Conservation (phyloP, 35 echinoderm and acorn worm genomes). For the Amphiura filiformis region DNA sequence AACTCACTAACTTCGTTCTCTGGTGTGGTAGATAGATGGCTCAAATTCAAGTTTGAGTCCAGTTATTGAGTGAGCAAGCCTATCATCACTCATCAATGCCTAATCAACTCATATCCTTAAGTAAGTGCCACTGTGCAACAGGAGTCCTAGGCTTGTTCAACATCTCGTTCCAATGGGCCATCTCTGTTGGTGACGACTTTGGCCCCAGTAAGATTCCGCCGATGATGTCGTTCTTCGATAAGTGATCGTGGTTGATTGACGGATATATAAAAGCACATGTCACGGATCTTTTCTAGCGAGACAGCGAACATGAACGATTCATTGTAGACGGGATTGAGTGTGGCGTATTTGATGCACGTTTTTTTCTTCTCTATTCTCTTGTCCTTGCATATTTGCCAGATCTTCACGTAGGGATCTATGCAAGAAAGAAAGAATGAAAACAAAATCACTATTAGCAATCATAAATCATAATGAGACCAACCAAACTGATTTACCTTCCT, state of each 20-base stretch:
- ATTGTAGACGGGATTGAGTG: slow-evolving; percentile 93
- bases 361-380: slow-evolving; percentile 97
- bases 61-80: too few species aligned
- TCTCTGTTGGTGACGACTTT: slow-evolving; percentile 65
- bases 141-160: slow-evolving; percentile 86
- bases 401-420: slow-evolving; percentile 95
- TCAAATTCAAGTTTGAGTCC: too few species aligned
- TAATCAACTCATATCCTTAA: slow-evolving; percentile 97
- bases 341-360: slow-evolving; percentile 84
- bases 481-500: too few species aligned
- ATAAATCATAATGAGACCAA: not conserved
- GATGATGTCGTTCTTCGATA: slow-evolving; percentile 88
- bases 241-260: slow-evolving; percentile 83
- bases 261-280: slow-evolving; percentile 85
- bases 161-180: slow-evolving; percentile 94
- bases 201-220: slow-evolving; percentile 86
- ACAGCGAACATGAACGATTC: slow-evolving; percentile 91
- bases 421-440: not conserved
- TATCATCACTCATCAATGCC: too few species aligned
- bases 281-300: slow-evolving; percentile 76
- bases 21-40: too few species aligned
- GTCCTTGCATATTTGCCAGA: slow-evolving; percentile 91
- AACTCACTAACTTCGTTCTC: too few species aligned
- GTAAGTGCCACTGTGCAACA: slow-evolving; percentile 91
- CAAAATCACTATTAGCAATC: not conserved